Evolutionary conservation across 2,888 invertebrate species (phyloP).

Genomic region (Lycaena phlaeas): DNA sequence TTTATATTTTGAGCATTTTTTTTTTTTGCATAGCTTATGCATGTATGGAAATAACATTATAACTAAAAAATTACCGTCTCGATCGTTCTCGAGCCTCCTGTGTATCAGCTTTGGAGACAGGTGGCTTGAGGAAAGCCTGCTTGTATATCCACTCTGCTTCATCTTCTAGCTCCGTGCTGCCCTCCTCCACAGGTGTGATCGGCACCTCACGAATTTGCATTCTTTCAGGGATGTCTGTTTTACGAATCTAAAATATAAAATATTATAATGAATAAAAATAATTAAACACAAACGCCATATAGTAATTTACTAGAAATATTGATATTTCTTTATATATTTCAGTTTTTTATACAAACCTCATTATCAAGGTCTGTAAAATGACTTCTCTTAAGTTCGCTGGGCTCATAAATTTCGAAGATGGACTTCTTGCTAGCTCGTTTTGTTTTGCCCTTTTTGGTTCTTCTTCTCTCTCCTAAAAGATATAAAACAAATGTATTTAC

Average conservation of each 20-base stretch:
- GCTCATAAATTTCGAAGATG: constrained; percentile 96
- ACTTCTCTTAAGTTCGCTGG: constrained; percentile 95
- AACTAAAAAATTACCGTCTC: constrained; percentile 43
- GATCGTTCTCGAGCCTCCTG: constrained; percentile 73
- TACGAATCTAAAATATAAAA: constrained; percentile 77
- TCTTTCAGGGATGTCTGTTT: constrained; percentile 91
- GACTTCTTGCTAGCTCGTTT: constrained; percentile 88
- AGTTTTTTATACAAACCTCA: constrained; percentile 60
- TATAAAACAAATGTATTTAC: background rate
- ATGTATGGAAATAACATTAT: no score
- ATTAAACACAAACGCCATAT: no score
- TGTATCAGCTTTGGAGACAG: constrained; percentile 80
- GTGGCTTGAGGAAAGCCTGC: constrained; percentile 89
- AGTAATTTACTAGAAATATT: no score
- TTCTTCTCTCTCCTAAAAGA: constrained; percentile 61
- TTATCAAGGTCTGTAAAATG: constrained; percentile 96
- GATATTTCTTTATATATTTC: background rate
- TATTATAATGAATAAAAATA: no score
- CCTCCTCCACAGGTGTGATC: constrained; percentile 85
- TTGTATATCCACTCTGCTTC: constrained; percentile 99
- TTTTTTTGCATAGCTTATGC: no score
- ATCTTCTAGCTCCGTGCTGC: constrained; percentile 89
- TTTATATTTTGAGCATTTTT: no score
- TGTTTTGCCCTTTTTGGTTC: constrained; percentile 82
- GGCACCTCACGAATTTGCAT: constrained; percentile 93